A percentile compares a stretch with the other conserved stretches of the same genome.
Conservation (phyloP, 53 echinoderm and acorn worm species). For the Henricia sp. region DNA sequence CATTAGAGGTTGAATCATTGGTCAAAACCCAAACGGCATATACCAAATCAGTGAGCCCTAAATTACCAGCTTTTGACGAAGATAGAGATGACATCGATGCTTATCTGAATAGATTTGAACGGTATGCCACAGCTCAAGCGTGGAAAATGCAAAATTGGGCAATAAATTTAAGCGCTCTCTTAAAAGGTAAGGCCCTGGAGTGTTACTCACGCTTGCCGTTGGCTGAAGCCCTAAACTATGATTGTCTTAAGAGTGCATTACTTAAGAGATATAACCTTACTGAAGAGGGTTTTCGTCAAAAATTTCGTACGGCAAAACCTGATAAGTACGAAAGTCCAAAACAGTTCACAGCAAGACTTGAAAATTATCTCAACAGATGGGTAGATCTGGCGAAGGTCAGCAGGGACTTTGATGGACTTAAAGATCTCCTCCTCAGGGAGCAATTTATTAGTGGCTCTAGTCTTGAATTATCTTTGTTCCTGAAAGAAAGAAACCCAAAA, state of each 20-base stretch:
- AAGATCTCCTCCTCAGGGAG: conserved; percentile 27
- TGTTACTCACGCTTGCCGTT: conserved; percentile 17
- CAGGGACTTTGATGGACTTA: conserved; percentile 1
- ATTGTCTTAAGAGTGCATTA: conserved; percentile 12
- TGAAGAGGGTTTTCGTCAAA: conserved; percentile 24
- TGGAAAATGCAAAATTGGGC: conserved; percentile 13
- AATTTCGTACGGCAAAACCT: conserved; percentile 23
- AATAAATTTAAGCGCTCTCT: no score
- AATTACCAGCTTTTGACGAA: conserved; percentile 27
- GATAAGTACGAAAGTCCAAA: not conserved
- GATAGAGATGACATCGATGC: conserved; percentile 41
- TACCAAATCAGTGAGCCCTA: conserved; percentile 3
- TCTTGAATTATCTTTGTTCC: no score
- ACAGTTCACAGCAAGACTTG: conserved; percentile 20
- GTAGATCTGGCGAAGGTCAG: conserved; percentile 23
- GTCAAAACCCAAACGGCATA: not conserved
- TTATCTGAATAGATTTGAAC: conserved; percentile 39
- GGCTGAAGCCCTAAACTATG: conserved; percentile 14
- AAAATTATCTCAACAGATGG: conserved; percentile 18
- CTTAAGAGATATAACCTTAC: no score
- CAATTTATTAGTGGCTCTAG: no score
- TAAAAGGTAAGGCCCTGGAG: conserved; percentile 22
- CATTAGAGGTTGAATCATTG: not conserved
- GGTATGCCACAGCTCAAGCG: conserved; percentile 23
- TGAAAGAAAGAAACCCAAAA: no score